A percentile compares a stretch with the other conserved stretches of the same genome.
phyloP scores from a whole-genome alignment of 2,797 vertebrate genomes.

The Danio jaintianensis region DNA sequence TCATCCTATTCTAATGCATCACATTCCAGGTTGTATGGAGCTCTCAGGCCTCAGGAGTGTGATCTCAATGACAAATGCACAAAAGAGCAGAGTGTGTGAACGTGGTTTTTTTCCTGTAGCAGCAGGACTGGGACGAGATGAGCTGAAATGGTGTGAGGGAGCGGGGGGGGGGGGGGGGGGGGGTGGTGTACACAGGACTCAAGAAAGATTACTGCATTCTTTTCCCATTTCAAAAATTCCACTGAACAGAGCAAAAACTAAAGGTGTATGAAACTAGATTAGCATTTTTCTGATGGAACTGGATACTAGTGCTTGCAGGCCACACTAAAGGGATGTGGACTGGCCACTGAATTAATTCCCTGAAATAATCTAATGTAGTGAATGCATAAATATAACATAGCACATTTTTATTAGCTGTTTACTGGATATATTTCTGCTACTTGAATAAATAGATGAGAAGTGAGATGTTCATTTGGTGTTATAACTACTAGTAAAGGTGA shows the following conservation, averaged over 20 bases:
- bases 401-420: too few species aligned
- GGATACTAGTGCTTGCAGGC: not conserved
- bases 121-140: slow-evolving; percentile 16
- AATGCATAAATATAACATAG: too few species aligned
- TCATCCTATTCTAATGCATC: slow-evolving; percentile 36
- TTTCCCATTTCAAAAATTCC: not conserved
- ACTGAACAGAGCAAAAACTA: too few species aligned
- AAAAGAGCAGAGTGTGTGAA: slow-evolving; percentile 20
- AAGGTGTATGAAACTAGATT: not conserved
- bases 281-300: not conserved
- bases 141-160: slow-evolving; percentile 14
- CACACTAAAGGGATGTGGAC: too few species aligned
- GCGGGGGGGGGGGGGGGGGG: too few species aligned
- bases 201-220: not conserved
- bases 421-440: too few species aligned
- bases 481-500: too few species aligned
- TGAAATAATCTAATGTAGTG: too few species aligned
- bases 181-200: not conserved
- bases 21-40: slow-evolving; percentile 31
- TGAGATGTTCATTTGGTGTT: too few species aligned
- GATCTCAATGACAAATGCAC: slow-evolving; percentile 27
- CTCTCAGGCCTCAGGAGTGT: slow-evolving; percentile 11
- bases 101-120: slow-evolving; percentile 27
- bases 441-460: too few species aligned
- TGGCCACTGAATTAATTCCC: too few species aligned